A percentile compares a stretch with the other conserved stretches of the same genome.
phyloP scores from a whole-genome alignment of 2,113 vertebrate species.

The Calidris pugnax region DNA sequence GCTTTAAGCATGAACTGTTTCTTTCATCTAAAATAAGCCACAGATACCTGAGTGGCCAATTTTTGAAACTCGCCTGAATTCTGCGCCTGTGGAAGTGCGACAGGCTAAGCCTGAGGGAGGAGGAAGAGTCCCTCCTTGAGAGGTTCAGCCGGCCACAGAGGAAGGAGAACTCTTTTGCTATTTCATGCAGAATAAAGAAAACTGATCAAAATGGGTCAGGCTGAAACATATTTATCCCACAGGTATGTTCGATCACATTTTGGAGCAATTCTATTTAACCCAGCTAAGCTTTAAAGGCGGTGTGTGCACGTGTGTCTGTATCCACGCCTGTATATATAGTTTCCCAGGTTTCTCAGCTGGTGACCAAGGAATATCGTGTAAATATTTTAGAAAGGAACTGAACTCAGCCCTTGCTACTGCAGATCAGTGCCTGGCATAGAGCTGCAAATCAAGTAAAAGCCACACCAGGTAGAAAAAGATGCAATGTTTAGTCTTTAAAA shows the following conservation, averaged over 20 bases:
- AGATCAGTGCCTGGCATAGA: background rate
- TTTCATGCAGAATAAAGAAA: background rate
- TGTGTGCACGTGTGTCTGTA: rapidly evolving
- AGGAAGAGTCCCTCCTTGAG: background rate
- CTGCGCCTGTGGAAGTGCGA: background rate
- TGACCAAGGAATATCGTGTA: background rate
- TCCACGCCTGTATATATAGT: no score
- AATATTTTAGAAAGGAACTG: conserved; percentile 13
- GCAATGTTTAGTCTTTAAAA: background rate
- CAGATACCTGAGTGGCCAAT: background rate
- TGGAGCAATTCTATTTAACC: background rate
- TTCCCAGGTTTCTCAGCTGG: background rate
- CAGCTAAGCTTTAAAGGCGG: background rate
- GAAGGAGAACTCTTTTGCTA: background rate
- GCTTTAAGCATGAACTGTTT: background rate
- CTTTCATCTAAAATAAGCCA: background rate
- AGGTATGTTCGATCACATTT: background rate
- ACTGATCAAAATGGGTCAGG: background rate
- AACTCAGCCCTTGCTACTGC: background rate
- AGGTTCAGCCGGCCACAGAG: background rate
- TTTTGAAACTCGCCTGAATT: background rate
- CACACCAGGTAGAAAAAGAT: background rate
- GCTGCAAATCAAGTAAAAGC: background rate
- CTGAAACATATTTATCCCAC: background rate
- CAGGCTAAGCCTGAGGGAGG: background rate